A percentile compares a stretch with the other conserved stretches of the same genome.
These are phyloP conservation scores for Acrobeloides nanus DNA, from an alignment of 2,888 invertebrate genomes.

Conservation along the genomic window DNA sequence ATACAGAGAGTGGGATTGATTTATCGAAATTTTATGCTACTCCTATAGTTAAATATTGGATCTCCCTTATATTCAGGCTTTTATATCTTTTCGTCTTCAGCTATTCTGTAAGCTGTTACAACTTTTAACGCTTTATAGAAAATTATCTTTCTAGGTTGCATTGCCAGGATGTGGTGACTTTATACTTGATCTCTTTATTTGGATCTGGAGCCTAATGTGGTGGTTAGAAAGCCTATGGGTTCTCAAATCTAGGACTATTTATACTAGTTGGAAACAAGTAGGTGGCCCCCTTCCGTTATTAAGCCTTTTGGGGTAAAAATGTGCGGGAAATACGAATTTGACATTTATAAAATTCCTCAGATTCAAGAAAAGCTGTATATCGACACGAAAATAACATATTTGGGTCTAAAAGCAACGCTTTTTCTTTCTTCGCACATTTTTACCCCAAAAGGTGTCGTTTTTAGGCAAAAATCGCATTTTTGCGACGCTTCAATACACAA, in stretches of 20 bases:
- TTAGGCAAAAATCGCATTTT: no score
- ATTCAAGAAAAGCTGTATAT: no score
- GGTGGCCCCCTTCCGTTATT: no score
- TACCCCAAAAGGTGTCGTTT: no score
- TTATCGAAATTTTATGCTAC: constrained; percentile 54
- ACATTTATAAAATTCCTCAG: no score
- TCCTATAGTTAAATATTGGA: constrained; percentile 57
- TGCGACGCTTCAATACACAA: no score
- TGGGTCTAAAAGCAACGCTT: no score
- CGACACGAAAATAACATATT: no score
- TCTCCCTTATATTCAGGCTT: constrained; percentile 52
- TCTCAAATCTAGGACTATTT: constrained; percentile 4
- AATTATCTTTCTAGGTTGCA: background rate
- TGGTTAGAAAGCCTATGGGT: constrained; percentile 41
- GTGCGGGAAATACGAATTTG: no score
- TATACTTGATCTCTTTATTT: constrained; percentile 53
- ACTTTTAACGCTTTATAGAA: background rate
- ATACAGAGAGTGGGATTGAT: no score
- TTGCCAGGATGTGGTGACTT: constrained; percentile 54
- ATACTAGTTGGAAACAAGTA: constrained; percentile 4
- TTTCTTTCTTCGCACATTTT: no score
- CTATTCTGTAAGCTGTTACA: constrained; percentile 26
- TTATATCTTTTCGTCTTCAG: constrained; percentile 40
- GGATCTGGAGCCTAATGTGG: constrained; percentile 51
- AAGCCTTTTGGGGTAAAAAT: no score